Evolutionary conservation across 2,797 vertebrate species (phyloP), one percentile per base, ranked within the genome.

Genomic region (Selene dorsalis): DNA sequence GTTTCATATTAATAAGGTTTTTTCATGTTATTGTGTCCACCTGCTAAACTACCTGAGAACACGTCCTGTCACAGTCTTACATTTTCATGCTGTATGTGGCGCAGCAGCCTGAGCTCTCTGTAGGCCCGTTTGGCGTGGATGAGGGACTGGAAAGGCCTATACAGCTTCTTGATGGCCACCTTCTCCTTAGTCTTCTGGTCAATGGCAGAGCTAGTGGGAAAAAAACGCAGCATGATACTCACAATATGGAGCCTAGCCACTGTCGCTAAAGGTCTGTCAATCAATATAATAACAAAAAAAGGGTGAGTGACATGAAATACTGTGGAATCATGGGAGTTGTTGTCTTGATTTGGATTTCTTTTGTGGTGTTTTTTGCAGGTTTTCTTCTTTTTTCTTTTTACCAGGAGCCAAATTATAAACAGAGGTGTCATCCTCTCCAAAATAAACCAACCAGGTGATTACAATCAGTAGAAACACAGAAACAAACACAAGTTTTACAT

Each of bases 151-250:
- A 95, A 96, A 1, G 95, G 95, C 39, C 95, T 93, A 62, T 95
- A 92, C n/a, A 96, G 89, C 85, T 96, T 96, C 90, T 96, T 96
- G 72, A 96, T 95, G 69, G 96, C 95, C 50, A 96, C 95, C 52
- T 94, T 94, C 72, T 95, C 94, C 53, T 94, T 94, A 17, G 92
- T 95, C 76, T 88, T 93, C 83, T 93, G 88, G 79, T 96, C 94
- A 12, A 86, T 76, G 45, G 95, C 93, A n/a, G 92, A 94, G 78
- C 96, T 96, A 53, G 80, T 12, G 26, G 58, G 41, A 66, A 80
- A 12, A 59, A 75, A 47, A 50, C 32, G 72, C n/a, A 65, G 38
- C 17, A 22, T 45, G n/a, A 17, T 10, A 26, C 38, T 47, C 13
- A 58, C 1, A 14, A 14, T 39, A 14, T 41, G 39, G 11, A 41